phyloP scores from a whole-genome alignment of 2,113 vertebrate genomes.

The Danionella cerebrum region DNA sequence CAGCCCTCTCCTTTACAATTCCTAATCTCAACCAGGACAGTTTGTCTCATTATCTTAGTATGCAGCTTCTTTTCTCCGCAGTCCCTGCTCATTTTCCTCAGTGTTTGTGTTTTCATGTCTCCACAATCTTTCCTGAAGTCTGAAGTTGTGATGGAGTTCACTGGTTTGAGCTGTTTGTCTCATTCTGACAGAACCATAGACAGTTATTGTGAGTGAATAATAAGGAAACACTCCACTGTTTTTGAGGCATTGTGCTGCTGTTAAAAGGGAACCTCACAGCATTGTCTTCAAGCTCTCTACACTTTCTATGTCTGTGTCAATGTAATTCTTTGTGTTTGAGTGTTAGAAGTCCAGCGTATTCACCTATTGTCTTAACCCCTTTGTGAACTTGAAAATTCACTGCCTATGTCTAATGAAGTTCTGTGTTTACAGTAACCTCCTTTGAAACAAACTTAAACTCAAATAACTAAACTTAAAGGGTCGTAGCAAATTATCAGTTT shows the following conservation, averaged over 20 bases:
- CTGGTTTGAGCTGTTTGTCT: neutral
- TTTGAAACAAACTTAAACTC: too few species aligned
- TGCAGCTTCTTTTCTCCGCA: neutral
- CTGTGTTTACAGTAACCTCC: too few species aligned
- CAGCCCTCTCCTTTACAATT: conserved; percentile 6
- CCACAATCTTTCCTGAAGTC: neutral
- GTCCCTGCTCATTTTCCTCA: neutral
- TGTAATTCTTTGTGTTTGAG: neutral
- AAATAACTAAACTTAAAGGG: too few species aligned
- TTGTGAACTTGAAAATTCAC: neutral
- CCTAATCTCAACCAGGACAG: neutral
- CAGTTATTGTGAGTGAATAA: conserved; percentile 1
- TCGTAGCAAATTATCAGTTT: too few species aligned
- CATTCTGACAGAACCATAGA: neutral
- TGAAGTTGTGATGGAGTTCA: neutral
- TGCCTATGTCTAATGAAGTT: neutral
- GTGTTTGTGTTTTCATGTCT: neutral
- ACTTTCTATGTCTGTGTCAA: neutral
- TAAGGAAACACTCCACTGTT: neutral
- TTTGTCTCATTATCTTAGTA: neutral
- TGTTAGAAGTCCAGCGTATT: neutral
- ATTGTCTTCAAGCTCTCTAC: neutral
- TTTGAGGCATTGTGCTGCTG: neutral
- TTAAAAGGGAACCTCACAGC: neutral
- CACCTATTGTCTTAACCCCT: neutral